Conservation (phyloP, 1,140 invertebrate species). For the Muscidifurax raptorellus region DNA sequence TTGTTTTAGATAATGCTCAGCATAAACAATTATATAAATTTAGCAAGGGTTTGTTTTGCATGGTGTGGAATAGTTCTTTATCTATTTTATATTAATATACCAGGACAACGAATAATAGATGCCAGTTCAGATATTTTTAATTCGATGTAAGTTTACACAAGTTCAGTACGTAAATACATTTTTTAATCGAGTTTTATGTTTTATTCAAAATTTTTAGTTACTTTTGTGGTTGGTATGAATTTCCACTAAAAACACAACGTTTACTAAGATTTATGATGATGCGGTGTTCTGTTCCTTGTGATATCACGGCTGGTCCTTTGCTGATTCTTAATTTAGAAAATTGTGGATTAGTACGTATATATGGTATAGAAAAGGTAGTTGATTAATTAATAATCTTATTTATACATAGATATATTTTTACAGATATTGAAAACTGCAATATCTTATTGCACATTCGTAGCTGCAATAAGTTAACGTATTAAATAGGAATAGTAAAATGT, state of each 20-base stretch:
- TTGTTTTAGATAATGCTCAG: background rate
- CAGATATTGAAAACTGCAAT: background rate
- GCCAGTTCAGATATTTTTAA: background rate
- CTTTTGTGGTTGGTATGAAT: constrained; percentile 13
- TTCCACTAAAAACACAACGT: constrained; percentile 23
- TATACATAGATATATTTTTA: background rate
- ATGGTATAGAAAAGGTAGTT: background rate
- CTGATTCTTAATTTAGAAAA: background rate
- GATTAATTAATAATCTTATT: background rate
- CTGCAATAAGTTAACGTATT: background rate
- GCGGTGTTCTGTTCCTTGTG: background rate
- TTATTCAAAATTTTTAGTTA: background rate
- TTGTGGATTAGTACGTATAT: background rate
- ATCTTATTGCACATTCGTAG: background rate
- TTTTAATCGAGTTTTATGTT: background rate
- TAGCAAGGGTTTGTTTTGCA: background rate
- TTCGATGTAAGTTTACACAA: constrained; percentile 6
- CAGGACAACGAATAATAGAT: constrained; percentile 19
- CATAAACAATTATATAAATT: background rate
- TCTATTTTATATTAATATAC: background rate
- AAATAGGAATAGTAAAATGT: too few species aligned
- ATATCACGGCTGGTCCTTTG: constrained; percentile 11
- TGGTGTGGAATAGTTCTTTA: background rate
- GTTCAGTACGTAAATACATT: background rate
- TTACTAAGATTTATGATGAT: constrained; percentile 7